phyloP scores from a whole-genome alignment of 2,797 vertebrate genomes.

The Anableps anableps region DNA sequence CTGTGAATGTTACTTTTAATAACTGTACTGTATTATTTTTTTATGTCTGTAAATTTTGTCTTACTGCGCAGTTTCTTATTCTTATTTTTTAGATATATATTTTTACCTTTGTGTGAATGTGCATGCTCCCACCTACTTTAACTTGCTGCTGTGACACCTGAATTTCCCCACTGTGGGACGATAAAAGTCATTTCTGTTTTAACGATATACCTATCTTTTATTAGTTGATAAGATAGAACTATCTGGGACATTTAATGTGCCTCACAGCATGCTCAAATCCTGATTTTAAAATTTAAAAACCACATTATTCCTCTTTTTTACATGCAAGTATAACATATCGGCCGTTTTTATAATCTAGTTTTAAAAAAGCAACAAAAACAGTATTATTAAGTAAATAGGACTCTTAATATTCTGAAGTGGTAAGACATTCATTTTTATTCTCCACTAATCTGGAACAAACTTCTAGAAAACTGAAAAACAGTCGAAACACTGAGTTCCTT shows the following conservation, averaged over 20 bases:
- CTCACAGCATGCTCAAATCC: background rate
- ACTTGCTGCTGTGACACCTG: background rate
- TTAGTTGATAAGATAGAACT: conserved; percentile 14
- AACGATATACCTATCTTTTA: background rate
- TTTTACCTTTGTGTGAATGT: background rate
- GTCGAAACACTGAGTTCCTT: too few relatives aligned
- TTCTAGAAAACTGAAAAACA: too few relatives aligned
- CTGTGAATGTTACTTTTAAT: background rate
- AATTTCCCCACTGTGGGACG: too few relatives aligned
- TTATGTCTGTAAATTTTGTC: background rate
- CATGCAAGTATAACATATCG: background rate
- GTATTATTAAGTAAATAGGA: background rate
- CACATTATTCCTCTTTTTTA: background rate
- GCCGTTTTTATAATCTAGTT: background rate
- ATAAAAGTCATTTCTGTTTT: background rate
- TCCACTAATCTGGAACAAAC: too few relatives aligned
- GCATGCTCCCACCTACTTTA: background rate
- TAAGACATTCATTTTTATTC: too few relatives aligned
- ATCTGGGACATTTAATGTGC: background rate
- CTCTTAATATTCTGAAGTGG: background rate
- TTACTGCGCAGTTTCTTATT: background rate
- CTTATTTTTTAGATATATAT: background rate
- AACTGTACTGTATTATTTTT: background rate
- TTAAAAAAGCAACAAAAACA: background rate
- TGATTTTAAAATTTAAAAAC: background rate